Percentiles rank a stretch among this genome's conserved stretches.
phyloP scores from a whole-genome alignment of 2,113 vertebrate genomes.

The Upupa epops region DNA sequence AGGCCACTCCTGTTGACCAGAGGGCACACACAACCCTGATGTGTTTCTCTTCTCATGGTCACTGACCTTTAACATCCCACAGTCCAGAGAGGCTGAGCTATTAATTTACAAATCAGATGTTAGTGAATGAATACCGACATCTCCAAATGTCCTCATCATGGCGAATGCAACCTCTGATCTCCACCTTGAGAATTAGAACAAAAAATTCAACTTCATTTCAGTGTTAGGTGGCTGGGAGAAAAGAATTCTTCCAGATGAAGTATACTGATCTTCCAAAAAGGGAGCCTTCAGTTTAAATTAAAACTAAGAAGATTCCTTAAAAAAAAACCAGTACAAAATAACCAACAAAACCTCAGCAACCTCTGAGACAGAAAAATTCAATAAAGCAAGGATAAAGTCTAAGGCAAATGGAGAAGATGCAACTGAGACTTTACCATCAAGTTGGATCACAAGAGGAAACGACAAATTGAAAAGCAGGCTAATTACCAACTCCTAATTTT shows the following conservation, averaged over 20 bases:
- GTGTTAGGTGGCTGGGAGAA: slow-evolving; percentile 31
- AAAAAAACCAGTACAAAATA: not conserved
- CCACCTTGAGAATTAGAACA: not conserved
- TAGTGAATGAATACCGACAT: not conserved
- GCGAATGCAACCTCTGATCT: slow-evolving; percentile 34
- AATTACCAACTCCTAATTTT: slow-evolving; percentile 41
- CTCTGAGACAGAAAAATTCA: slow-evolving; percentile 21
- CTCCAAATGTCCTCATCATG: slow-evolving; percentile 23
- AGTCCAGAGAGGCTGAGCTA: slow-evolving; percentile 19
- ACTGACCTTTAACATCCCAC: slow-evolving; percentile 40
- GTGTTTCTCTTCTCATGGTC: not conserved
- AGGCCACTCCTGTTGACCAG: slow-evolving; percentile 25
- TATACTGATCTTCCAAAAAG: slow-evolving; percentile 57
- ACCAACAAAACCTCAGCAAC: not conserved
- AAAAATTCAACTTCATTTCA: slow-evolving; percentile 8
- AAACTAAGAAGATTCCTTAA: slow-evolving; percentile 3
- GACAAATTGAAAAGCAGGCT: slow-evolving; percentile 16
- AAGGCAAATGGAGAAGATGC: slow-evolving; percentile 10
- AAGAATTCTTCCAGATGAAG: slow-evolving; percentile 44
- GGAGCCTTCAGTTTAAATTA: slow-evolving; percentile 41
- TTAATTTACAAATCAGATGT: slow-evolving; percentile 44
- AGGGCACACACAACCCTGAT: slow-evolving; percentile 9
- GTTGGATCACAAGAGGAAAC: slow-evolving; percentile 14
- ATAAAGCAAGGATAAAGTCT: slow-evolving; percentile 19
- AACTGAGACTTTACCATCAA: slow-evolving; percentile 7